These are phyloP conservation scores for Neuroterus valhalla DNA, from an alignment of 1,140 invertebrate species.

Conservation along the genomic window DNA sequence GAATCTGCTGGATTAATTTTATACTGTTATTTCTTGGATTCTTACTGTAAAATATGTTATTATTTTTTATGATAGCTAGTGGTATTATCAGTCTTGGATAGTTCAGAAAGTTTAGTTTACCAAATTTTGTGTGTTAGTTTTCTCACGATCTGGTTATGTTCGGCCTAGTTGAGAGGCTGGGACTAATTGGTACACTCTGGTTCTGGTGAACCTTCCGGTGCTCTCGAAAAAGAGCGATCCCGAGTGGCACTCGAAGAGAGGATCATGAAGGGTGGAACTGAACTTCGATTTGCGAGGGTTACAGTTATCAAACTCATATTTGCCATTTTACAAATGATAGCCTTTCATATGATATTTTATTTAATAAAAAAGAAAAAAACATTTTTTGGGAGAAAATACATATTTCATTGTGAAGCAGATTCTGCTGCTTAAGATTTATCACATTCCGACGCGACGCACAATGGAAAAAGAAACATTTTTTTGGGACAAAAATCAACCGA, in stretches of 20 bases:
- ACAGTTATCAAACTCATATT: constrained; percentile 20
- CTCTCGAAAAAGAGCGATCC: constrained; percentile 41
- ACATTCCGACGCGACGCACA: no score
- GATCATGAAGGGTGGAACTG: constrained; percentile 31
- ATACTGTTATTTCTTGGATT: background rate
- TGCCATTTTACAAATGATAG: background rate
- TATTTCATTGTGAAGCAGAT: no score
- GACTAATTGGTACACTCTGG: constrained; percentile 34
- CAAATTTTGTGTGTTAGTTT: background rate
- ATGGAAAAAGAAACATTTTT: no score
- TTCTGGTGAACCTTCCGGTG: constrained; percentile 18
- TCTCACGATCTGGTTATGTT: constrained; percentile 20
- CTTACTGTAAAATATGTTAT: background rate
- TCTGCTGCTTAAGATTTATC: no score
- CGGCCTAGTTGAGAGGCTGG: constrained; percentile 28
- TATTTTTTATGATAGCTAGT: no score
- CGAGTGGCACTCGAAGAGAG: constrained; percentile 35
- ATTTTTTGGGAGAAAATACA: no score
- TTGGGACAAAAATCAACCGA: no score
- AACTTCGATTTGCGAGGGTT: constrained; percentile 25
- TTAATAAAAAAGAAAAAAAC: no score
- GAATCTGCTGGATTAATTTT: background rate
- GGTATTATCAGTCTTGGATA: background rate
- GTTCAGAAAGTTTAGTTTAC: background rate
- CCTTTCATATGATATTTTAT: no score